These are phyloP conservation scores for Phaonia tiefii DNA, from an alignment of 2,888 invertebrate species.

Conservation along the genomic window DNA sequence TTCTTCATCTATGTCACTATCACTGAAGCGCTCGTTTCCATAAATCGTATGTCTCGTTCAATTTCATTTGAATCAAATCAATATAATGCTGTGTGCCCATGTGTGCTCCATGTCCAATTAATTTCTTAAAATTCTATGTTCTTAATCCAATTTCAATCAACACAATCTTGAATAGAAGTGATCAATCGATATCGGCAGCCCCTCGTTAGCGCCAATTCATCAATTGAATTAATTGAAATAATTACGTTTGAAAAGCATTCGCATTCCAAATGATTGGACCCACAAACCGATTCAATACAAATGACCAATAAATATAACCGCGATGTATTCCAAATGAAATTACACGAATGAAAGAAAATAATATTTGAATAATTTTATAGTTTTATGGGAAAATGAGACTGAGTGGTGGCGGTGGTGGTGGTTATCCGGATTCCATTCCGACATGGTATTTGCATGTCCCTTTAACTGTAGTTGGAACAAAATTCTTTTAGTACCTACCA, in stretches of 20 bases:
- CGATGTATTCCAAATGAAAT: background rate
- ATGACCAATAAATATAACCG: no score
- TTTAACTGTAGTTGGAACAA: background rate
- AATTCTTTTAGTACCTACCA: background rate
- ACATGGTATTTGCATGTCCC: background rate
- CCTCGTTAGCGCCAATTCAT: background rate
- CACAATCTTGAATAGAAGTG: no score
- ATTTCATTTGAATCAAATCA: no score
- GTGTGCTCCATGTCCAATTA: no score
- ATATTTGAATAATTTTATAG: background rate
- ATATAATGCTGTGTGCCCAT: no score
- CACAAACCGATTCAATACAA: background rate
- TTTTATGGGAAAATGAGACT: no score
- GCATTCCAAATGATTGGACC: slow-evolving; percentile 6
- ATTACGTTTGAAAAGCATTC: background rate
- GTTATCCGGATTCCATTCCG: background rate
- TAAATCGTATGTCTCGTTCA: no score
- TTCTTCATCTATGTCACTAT: no score
- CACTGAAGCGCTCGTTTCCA: no score
- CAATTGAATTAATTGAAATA: slow-evolving; percentile 29
- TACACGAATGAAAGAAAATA: slow-evolving; percentile 44
- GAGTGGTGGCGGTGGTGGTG: background rate
- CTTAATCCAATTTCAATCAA: no score
- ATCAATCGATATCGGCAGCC: background rate
- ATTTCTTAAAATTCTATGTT: no score